A percentile compares a stretch with the other conserved stretches of the same genome.
Conservation (phyloP, 2,888 invertebrate species). For the Latrodectus elegans region DNA sequence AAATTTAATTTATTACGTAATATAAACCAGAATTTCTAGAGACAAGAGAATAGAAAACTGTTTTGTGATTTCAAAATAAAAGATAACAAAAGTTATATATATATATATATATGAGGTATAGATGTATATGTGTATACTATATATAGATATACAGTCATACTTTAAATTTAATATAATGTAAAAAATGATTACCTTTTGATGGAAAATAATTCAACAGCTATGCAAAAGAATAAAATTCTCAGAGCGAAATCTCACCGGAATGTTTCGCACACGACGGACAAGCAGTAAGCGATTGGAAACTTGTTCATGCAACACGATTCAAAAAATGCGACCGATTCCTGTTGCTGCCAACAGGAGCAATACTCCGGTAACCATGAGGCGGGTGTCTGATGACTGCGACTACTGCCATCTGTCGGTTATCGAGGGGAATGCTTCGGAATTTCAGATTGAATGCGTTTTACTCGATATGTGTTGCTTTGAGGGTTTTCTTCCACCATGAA, state of each 20-base stretch:
- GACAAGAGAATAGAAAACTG: no score
- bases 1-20: no score
- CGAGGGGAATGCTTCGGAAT: background rate
- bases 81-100: no score
- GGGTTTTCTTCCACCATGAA: background rate
- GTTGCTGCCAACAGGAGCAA: slow-evolving; percentile 65
- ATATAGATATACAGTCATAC: no score
- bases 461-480: background rate
- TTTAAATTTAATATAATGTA: no score
- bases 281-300: background rate
- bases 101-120: no score
- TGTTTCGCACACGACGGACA: no score
- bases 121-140: no score
- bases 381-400: slow-evolving; percentile 18
- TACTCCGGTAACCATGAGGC: slow-evolving; percentile 20
- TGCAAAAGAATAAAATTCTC: background rate
- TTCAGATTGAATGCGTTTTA: background rate
- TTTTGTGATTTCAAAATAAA: no score
- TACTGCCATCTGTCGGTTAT: slow-evolving; percentile 53
- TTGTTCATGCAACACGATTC: background rate
- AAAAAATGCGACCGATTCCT: slow-evolving; percentile 54
- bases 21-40: no score
- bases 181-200: no score
- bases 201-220: no score
- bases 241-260: background rate